Percentiles rank a stretch among this genome's conserved stretches.
phyloP scores from a whole-genome alignment of 2,797 vertebrate species.

The Artibeus lituratus region DNA sequence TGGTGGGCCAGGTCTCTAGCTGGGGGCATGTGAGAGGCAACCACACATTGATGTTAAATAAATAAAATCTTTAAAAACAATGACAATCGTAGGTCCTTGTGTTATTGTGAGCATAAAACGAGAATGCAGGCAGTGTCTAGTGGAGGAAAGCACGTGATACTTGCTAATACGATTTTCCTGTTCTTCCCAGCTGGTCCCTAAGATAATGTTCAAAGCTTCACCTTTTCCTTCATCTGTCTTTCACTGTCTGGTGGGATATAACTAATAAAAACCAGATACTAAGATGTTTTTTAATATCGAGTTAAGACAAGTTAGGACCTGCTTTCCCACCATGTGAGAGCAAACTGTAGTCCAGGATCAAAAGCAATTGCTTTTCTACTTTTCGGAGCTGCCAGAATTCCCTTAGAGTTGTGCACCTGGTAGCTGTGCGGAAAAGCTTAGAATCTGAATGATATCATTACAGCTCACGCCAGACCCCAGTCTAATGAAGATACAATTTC shows the following conservation, averaged over 20 bases:
- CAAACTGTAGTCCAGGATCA: neutral
- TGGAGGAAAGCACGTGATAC: neutral
- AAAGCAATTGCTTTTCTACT: constrained; percentile 30
- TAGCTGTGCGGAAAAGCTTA: neutral
- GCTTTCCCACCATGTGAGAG: neutral
- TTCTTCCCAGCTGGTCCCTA: neutral
- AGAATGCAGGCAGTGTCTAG: neutral
- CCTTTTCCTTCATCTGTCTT: neutral
- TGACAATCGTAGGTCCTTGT: neutral
- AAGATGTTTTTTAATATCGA: constrained; percentile 36
- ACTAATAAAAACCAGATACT: constrained; percentile 28
- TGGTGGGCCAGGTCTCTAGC: neutral
- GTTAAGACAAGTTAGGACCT: constrained; percentile 46
- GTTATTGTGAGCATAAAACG: neutral
- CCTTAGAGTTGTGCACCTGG: neutral
- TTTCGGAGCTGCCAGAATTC: constrained; percentile 7
- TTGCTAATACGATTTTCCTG: neutral
- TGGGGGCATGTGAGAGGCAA: neutral
- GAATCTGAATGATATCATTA: neutral
- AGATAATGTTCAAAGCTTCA: neutral
- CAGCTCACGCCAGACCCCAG: neutral
- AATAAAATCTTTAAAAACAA: neutral
- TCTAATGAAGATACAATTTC: neutral
- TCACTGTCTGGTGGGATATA: neutral
- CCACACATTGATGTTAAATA: neutral